Base-by-base conservation (phyloP, 2,797 vertebrate species). In the Cirrhinus molitorella region DNA sequence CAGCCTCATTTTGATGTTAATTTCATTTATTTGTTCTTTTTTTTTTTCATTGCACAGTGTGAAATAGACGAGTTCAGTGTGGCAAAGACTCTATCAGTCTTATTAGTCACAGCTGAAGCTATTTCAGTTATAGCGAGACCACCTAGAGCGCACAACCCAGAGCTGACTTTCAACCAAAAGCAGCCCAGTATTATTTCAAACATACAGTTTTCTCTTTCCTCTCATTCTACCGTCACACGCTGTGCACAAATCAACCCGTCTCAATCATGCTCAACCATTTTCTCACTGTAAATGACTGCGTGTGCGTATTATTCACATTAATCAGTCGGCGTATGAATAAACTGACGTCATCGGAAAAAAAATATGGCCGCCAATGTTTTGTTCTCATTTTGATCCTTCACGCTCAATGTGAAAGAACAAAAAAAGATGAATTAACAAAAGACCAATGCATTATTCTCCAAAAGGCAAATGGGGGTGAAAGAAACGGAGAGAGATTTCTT, bases 41-140 rank as follows among this genome's bases (percentile, higher is more conserved):
- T 59, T 47, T 53, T 59, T 47, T 55, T 5, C 25, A 49, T 81
- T 59, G 67, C 66, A 71, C 79, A 49, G 25, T 81, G 67, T 81
- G 79, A 59, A 59, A 31, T 59, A 70, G 66, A 70, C 23, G 37
- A 57, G 23, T 80, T 80, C 34, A 28, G 78, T n/a, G 14, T 21
- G 66, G 65, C 49, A 70, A 80, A 28, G 49, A 43, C 78, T 80
- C 31, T 70, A 80, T 80, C 65, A 80, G 79, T 57, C 67, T 71
- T 81, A 81, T 81, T 81, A 81, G 79, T 81, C 79, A 71, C 79
- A 81, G 68, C 53, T 57, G 79, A 81, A 81, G 23, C 79, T 49
- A 81, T 81, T 81, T 61, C 53, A 61, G 67, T 59, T 59, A 71
- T 59, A 72, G 79, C 53, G 79, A 81, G 67, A 81, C 67, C 79